Conservation (phyloP, 2,113 vertebrate genomes). For the Prinia subflava region DNA sequence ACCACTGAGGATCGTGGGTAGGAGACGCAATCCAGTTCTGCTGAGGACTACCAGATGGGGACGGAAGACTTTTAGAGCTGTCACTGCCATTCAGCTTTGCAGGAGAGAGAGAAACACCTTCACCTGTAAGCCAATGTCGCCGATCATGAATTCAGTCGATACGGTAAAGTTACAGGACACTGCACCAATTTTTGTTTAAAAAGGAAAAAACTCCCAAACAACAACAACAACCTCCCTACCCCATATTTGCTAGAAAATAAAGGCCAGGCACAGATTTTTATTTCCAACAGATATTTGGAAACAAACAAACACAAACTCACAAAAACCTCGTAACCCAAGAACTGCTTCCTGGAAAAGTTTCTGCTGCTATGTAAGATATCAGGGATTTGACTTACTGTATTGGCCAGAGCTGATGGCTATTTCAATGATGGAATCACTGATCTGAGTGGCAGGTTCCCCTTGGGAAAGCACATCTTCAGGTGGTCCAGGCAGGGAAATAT, state of each 20-base stretch:
- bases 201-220: not conserved
- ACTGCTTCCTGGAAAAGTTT: not conserved
- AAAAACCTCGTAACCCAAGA: not conserved
- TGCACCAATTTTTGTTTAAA: not conserved
- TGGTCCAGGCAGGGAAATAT: conserved; percentile 94
- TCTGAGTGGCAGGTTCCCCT: conserved; percentile 88
- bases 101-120: conserved; percentile 88
- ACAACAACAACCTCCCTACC: not conserved
- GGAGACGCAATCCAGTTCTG: conserved; percentile 95
- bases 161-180: not conserved
- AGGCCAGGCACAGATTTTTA: not conserved
- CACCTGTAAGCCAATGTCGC: conserved; percentile 73
- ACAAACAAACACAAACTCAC: not conserved
- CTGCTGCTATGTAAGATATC: not conserved
- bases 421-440: conserved; percentile 98
- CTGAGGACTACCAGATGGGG: conserved; percentile 87
- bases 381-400: conserved; percentile 75
- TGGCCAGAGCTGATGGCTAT: conserved; percentile 97
- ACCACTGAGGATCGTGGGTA: conserved; percentile 97
- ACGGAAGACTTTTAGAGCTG: conserved; percentile 88
- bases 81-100: conserved; percentile 90
- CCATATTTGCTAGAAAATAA: not conserved
- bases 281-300: not conserved
- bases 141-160: not conserved
- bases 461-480: conserved; percentile 92